Evolutionary conservation across 1,140 invertebrate genomes (phyloP), one percentile per base, ranked within the genome.

Genomic region (Magallana angulata): DNA sequence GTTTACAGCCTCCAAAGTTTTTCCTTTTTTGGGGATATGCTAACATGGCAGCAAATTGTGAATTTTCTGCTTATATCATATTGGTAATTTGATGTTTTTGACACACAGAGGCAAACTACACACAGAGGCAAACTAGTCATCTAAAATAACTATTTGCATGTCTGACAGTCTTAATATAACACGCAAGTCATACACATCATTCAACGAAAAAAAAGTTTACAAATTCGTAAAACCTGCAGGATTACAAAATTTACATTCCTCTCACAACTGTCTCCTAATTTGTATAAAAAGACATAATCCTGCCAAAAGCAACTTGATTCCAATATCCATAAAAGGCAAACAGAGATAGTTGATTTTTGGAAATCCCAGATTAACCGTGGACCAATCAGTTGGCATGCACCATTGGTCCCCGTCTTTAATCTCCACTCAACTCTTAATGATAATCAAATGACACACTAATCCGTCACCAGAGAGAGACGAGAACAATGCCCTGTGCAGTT

Each of bases 361-460:
- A 36, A 30, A 76, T 14, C 14, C 7, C 24, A 30, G 68, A 76
- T 76, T 30, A 76, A 11, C 8, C 36, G 8, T 30, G 12, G 8
- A 76, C 2, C 14, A 7, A 76, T 76, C 68, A 76, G 68, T 24
- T 48, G 36, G 36, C 36, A 76, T 30, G 36, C 8, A 30, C 24
- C 68, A 48, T 76, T 30, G 12, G 24, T 30, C 24, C 68, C 24
- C 1, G 24, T 76, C 18, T 12, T 30, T 76, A 76, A 76, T 76
- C 68, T 30, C n/a, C 8, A 30, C 68, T 76, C 36, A 30, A 76
- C 68, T 76, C 68, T 76, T 76, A 76, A 76, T 76, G 68, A 76
- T 76, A 76, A 76, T 76, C 68, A 76, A 76, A 14, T 76, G 68
- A 76, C 60, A 18, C 60, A 64, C 60, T 64, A 18, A 64, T 64